Conservation (phyloP, 2,888 invertebrate genomes). For the Antheraea yamamai region DNA sequence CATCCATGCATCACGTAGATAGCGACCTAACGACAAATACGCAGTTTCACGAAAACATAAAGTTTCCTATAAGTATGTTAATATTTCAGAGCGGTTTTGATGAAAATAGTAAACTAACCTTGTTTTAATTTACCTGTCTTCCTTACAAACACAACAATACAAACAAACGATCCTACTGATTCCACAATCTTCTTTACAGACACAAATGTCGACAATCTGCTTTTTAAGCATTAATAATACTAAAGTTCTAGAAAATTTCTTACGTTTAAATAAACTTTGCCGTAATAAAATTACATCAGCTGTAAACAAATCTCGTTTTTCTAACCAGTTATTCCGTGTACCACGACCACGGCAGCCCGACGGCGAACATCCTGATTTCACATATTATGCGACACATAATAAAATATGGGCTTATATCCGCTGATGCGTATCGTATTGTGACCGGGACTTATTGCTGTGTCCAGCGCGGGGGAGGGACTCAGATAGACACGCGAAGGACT, state of each 20-base stretch:
- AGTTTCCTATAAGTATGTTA: background rate
- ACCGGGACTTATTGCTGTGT: background rate
- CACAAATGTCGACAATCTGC: too few species aligned
- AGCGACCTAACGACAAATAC: background rate
- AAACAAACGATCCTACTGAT: background rate
- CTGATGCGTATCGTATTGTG: conserved; percentile 4
- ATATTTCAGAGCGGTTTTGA: background rate
- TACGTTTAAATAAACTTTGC: background rate
- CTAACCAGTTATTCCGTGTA: background rate
- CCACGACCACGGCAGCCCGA: background rate
- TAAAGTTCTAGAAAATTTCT: background rate
- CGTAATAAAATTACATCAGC: background rate
- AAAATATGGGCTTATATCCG: conserved; percentile 8
- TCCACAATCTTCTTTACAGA: background rate
- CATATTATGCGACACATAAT: conserved; percentile 8
- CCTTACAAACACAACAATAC: background rate
- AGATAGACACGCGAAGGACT: background rate
- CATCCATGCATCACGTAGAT: background rate
- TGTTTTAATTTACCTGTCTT: background rate
- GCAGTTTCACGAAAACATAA: background rate
- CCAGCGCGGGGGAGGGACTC: conserved; percentile 2
- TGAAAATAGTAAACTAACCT: background rate
- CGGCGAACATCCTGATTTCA: background rate
- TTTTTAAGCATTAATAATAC: too few species aligned
- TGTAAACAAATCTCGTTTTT: background rate